Base-by-base conservation (phyloP, 2,797 vertebrate species). In the Macropodus opercularis region DNA sequence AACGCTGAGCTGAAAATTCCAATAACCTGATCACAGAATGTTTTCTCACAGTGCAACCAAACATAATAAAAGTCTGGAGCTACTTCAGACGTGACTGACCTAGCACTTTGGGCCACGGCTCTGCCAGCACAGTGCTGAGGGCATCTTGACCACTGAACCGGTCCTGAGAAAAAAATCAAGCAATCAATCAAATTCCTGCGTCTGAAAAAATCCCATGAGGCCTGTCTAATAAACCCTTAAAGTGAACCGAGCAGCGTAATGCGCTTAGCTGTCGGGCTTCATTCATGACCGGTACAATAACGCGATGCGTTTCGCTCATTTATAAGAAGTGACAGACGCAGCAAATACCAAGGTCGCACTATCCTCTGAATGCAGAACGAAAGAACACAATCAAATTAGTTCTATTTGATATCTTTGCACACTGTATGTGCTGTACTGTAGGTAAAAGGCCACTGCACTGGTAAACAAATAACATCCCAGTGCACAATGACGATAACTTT, bases 131-230 rank as follows among this genome's bases (percentile, higher is more conserved):
- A 19, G 17, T 18, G 40, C 48, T 10, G 6, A 39, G 34, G 21
- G 27, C 51, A 54, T 64, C 42, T 61, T 48, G 17, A 42, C 61
- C 42, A 46, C 29, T 35, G 41, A 56, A 44, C 35, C 26, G 29
- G 39, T 59, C 49, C 56, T 64, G 58, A 47, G 44, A 65, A 22
- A 69, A 57, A 69, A 51, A 72, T 67, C 55, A 58, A 49, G 38
- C 27, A 47, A 60, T 55, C 48, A 53, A 53, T 62, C 48, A 40
- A 63, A 52, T 72, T 46, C 44, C 17, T 46, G 54, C 61, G 27
- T 34, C 39, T n/a, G 51, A 72, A 49, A 59, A 44, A 53, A 34
- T 61, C 29, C 51, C 44, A 43, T 61, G 41, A 43, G 21, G 19
- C 41, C 31, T 11, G 29, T 54, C 48, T 18, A 50, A 38, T 36